Evolutionary conservation across 2,888 invertebrate species (phyloP).

Genomic region (Aproaerema taeniolella): DNA sequence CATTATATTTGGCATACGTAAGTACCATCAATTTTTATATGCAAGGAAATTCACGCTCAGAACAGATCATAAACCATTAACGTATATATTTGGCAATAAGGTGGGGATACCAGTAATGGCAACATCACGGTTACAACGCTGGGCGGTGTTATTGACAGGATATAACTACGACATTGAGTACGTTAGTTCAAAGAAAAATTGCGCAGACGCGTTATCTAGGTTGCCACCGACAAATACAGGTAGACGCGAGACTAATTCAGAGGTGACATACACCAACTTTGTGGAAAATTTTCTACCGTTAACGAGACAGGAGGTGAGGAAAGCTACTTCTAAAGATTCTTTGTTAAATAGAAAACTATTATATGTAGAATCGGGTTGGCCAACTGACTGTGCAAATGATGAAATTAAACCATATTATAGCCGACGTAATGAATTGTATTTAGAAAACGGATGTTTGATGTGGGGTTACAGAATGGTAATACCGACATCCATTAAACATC

Average conservation of each 20-base stretch:
- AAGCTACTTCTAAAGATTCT: not conserved
- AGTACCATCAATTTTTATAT: too few relatives aligned
- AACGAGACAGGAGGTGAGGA: constrained; percentile 1
- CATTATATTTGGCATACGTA: not conserved
- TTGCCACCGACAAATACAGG: constrained; percentile 1
- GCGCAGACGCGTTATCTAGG: constrained; percentile 14
- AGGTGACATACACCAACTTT: constrained; percentile 10
- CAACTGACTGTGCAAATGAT: not conserved
- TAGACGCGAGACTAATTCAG: not conserved
- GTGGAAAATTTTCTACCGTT: constrained; percentile 9
- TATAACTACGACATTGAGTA: constrained; percentile 19
- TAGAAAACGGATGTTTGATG: constrained; percentile 4
- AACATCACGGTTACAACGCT: constrained; percentile 14
- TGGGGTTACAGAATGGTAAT: constrained; percentile 6
- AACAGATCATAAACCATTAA: too few relatives aligned
- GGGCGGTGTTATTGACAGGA: constrained; percentile 15
- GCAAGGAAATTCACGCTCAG: too few relatives aligned
- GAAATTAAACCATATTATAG: too few relatives aligned
- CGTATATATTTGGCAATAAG: too few relatives aligned
- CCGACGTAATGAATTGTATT: constrained; percentile 8
- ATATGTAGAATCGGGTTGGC: constrained; percentile 7
- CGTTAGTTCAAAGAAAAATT: constrained; percentile 14
- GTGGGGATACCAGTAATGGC: constrained; percentile 17
- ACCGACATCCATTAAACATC: not conserved
- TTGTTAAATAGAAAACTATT: not conserved